Percentiles rank a stretch among this genome's conserved stretches.
Evolutionary conservation across 2,888 invertebrate species (phyloP).

Genomic region (Ptychoptera albimana): DNA sequence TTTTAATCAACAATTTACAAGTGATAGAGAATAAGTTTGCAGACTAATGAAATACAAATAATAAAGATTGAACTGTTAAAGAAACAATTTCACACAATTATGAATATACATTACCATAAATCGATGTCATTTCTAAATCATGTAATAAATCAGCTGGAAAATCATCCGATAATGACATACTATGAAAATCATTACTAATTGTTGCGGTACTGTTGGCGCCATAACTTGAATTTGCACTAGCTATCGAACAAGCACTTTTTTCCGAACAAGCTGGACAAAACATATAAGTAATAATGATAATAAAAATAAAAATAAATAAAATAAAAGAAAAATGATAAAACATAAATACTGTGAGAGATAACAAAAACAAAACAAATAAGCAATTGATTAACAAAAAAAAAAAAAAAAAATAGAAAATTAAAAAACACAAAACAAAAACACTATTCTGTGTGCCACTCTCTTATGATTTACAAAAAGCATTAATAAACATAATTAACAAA

Average conservation of each 20-base stretch:
- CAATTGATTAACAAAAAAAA: neutral
- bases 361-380: neutral
- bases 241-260: slow-evolving; percentile 26
- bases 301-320: neutral
- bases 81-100: slow-evolving; percentile 1
- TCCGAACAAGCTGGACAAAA: slow-evolving; percentile 26
- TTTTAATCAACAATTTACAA: slow-evolving; percentile 10
- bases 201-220: slow-evolving; percentile 25
- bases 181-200: slow-evolving; percentile 31
- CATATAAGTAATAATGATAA: neutral
- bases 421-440: neutral
- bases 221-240: slow-evolving; percentile 28
- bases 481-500: slow-evolving; percentile 3
- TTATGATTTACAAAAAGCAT: neutral
- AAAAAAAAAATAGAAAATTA: neutral
- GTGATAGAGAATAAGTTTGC: slow-evolving; percentile 12
- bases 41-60: slow-evolving; percentile 4
- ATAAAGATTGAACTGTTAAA: slow-evolving; percentile 1
- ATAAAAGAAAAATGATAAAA: no score
- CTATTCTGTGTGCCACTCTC: neutral
- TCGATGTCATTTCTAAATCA: slow-evolving; percentile 26
- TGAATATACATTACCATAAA: slow-evolving; percentile 25
- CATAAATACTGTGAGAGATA: neutral
- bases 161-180: slow-evolving; percentile 31
- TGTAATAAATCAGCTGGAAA: slow-evolving; percentile 28